Evolutionary conservation across 2,888 invertebrate genomes (phyloP), one percentile per base, ranked within the genome.

Genomic region (Melanchra persicariae): DNA sequence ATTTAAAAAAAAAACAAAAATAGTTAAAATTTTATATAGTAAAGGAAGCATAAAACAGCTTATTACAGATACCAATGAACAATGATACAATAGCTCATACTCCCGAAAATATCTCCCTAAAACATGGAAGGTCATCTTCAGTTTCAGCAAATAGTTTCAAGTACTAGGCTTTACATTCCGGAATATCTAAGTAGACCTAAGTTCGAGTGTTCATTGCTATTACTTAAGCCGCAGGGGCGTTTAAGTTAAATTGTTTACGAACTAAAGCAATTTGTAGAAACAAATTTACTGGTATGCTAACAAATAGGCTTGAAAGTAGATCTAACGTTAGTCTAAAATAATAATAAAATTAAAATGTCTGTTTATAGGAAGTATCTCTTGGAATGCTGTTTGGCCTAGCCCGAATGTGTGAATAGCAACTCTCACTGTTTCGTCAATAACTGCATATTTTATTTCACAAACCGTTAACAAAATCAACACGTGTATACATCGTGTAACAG

Each of bases 401-500:
- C 59, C 10, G 60, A 69, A 55, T 65, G 72, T 80, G 76, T 73
- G 26, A 30, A 49, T 40, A 19, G 17, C 2, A 7, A 19, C 70
- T 19, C 61, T 49, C 22, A 51, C 22, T 26, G 60, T 26, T 58
- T 19, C 26, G 43, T 45, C 40, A 70, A 61, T 58, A 52, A n/a
- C 17, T 43, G 22, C 30, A 45, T 10, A 51, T 68, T 72, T 67
- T 49, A 67, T 70, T 66, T 10, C 9, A 51, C 51, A 43, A 51
- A 65, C 17, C 24, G 19, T 51, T 43, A 15, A 57, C 51, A 19
- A 22, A 40, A 17, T 45, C 17, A 43, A 30, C 6, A 30, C 30
- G 2, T 4, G 2, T 30, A 30, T 30, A n/a, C n/a, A n/a, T n/a
- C n/a, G n/a, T n/a, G n/a, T n/a, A n/a, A n/a, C n/a, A n/a, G n/a